Conservation (phyloP, 2,888 invertebrate species). For the Xanthorhoe designata region DNA sequence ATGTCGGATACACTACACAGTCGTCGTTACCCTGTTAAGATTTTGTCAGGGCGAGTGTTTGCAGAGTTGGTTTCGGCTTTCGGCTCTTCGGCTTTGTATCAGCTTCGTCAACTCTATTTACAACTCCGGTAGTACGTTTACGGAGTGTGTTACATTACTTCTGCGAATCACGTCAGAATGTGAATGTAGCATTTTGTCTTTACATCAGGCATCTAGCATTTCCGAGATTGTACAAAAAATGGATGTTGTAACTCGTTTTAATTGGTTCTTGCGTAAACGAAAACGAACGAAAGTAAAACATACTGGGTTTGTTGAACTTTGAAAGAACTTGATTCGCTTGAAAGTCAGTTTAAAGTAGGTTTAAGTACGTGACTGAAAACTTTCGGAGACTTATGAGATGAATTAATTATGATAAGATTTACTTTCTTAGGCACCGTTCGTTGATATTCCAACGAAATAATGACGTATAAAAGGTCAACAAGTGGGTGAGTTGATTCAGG, state of each 20-base stretch:
- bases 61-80: background rate
- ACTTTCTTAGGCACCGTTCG: background rate
- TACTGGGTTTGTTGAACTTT: conserved; percentile 39
- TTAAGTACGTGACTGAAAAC: conserved; percentile 19
- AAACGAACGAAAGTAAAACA: conserved; percentile 46
- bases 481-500: no score
- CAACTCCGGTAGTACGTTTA: conserved; percentile 12
- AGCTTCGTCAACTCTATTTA: conserved; percentile 1
- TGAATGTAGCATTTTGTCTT: conserved; percentile 39
- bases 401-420: background rate
- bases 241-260: conserved; percentile 43
- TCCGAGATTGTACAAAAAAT: conserved; percentile 46
- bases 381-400: conserved; percentile 7
- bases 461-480: no score
- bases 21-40: background rate
- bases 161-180: conserved; percentile 35
- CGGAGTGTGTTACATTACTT: conserved; percentile 23
- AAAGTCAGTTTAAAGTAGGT: conserved; percentile 23
- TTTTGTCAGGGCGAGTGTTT: background rate
- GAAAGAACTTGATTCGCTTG: conserved; percentile 36
- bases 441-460: background rate
- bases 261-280: conserved; percentile 44
- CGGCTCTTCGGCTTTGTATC: conserved; percentile 7
- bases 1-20: no score
- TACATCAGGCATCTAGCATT: conserved; percentile 41